Evolutionary conservation across 2,113 vertebrate species (phyloP).

Genomic region (Lagenorhynchus albirostris): DNA sequence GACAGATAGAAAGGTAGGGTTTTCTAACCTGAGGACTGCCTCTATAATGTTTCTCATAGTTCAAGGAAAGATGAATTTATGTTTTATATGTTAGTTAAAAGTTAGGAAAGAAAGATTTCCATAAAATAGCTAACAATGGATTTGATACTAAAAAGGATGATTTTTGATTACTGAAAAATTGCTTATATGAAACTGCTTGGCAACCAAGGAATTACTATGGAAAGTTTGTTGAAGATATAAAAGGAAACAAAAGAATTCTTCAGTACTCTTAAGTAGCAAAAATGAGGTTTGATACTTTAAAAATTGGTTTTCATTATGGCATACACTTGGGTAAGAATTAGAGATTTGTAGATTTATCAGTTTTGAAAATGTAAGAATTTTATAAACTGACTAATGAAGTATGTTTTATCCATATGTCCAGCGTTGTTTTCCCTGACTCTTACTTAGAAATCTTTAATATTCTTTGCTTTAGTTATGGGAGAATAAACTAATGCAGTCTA

Average conservation of each 20-base stretch:
- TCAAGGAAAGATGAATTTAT: constrained; percentile 7
- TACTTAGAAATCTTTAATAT: constrained; percentile 29
- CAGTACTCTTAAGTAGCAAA: background rate
- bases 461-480: constrained; percentile 92
- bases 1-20: background rate
- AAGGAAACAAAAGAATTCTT: background rate
- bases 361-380: constrained; percentile 42
- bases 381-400: background rate
- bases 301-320: constrained; percentile 16
- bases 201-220: background rate
- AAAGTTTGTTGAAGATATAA: background rate
- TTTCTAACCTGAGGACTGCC: background rate
- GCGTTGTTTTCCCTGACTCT: background rate
- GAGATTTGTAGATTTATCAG: background rate
- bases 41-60: background rate
- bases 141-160: constrained; percentile 2
- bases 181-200: background rate
- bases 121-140: constrained; percentile 17
- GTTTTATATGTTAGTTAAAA: background rate
- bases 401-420: background rate
- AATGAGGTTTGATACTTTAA: background rate
- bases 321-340: background rate
- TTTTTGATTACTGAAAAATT: background rate
- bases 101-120: background rate
- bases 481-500: constrained; percentile 97